Evolutionary conservation across 2,797 vertebrate species (phyloP).

Genomic region (Muscicapa striata): DNA sequence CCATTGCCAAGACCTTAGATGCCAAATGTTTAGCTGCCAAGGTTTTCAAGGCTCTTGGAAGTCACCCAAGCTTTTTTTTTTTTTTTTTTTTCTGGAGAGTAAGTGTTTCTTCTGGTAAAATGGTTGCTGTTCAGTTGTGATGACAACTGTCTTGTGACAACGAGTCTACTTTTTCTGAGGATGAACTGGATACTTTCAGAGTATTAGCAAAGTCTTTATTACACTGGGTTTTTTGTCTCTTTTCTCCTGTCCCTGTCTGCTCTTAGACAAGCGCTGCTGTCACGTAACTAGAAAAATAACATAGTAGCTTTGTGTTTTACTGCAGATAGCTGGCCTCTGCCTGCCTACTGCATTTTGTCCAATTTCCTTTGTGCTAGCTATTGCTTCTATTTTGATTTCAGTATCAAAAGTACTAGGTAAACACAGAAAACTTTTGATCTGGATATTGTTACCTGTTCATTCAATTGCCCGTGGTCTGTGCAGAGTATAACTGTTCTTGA

Average conservation of each 20-base stretch:
- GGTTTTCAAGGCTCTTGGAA: conserved; percentile 48
- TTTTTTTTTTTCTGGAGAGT: conserved; percentile 41
- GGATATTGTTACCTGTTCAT: background rate
- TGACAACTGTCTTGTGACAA: conserved; percentile 36
- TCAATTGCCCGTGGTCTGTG: background rate
- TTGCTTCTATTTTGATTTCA: background rate
- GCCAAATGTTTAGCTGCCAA: conserved; percentile 30
- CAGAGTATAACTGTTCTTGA: background rate
- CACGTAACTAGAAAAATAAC: background rate
- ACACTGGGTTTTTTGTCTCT: background rate
- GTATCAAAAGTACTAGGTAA: background rate
- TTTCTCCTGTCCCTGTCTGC: background rate
- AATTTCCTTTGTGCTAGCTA: background rate
- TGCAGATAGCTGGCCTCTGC: background rate
- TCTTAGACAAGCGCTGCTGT: background rate
- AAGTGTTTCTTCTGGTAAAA: conserved; percentile 45
- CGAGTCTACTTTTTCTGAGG: background rate
- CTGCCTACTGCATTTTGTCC: background rate
- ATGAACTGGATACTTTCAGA: background rate
- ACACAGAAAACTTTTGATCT: background rate
- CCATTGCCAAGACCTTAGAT: conserved; percentile 22
- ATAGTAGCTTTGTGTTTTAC: background rate
- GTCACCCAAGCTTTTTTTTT: conserved; percentile 27
- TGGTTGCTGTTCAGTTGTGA: conserved; percentile 47
- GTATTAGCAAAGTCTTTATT: background rate